Conservation (phyloP, 2,888 invertebrate species). For the Alentia gelatinosa region DNA sequence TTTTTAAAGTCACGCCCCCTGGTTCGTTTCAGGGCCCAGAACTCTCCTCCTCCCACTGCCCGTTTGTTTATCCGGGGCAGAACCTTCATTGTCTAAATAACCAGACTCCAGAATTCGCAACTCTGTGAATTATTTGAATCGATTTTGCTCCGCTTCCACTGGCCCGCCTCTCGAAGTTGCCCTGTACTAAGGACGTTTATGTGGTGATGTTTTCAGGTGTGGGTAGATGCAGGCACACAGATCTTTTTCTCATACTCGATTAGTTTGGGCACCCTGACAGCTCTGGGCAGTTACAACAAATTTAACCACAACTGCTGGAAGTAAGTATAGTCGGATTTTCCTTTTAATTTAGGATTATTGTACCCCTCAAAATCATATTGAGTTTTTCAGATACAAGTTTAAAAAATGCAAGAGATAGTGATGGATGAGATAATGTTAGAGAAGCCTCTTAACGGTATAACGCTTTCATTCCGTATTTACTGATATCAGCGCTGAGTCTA, state of each 20-base stretch:
- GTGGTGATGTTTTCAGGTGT: slow-evolving; percentile 56
- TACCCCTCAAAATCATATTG: too few relatives aligned
- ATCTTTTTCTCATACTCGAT: slow-evolving; percentile 86
- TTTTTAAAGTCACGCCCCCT: background rate
- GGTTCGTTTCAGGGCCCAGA: slow-evolving; percentile 25
- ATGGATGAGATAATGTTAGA: too few relatives aligned
- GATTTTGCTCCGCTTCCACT: slow-evolving; percentile 27
- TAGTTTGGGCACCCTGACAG: slow-evolving; percentile 83
- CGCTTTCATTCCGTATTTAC: too few relatives aligned
- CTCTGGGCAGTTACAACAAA: slow-evolving; percentile 72
- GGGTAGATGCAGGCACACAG: slow-evolving; percentile 79
- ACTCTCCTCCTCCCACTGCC: background rate
- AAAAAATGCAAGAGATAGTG: too few relatives aligned
- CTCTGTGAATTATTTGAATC: background rate
- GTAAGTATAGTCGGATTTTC: slow-evolving; percentile 58
- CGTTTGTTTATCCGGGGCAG: background rate
- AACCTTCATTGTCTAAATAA: slow-evolving; percentile 46
- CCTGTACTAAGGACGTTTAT: background rate
- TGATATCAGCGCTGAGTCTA: too few relatives aligned
- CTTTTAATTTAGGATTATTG: background rate
- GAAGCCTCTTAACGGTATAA: too few relatives aligned
- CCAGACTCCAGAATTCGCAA: slow-evolving; percentile 23
- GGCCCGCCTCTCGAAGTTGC: background rate
- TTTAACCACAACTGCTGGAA: slow-evolving; percentile 65
- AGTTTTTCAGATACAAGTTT: too few relatives aligned